Conservation (phyloP, 2,113 vertebrate genomes). For the Lethenteron camtschaticum region DNA sequence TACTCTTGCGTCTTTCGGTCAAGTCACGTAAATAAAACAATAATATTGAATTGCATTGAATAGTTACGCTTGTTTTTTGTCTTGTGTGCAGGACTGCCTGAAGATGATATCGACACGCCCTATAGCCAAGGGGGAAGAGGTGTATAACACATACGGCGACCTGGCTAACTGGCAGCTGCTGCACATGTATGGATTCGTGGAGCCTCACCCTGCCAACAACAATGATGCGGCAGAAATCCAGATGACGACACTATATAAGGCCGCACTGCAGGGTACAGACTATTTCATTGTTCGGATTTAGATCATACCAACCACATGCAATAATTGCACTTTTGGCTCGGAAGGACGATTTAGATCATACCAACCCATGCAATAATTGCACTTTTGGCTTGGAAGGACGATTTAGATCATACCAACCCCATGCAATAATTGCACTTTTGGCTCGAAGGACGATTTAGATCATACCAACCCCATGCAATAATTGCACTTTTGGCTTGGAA, state of each 20-base stretch:
- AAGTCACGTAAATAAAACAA: too few species aligned
- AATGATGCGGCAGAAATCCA: slow-evolving; percentile 58
- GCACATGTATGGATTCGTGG: slow-evolving; percentile 78
- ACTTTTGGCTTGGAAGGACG: not conserved
- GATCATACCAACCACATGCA: not conserved
- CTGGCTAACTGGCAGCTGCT: slow-evolving; percentile 90
- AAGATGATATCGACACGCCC: slow-evolving; percentile 47
- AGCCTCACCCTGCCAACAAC: slow-evolving; percentile 41
- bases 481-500: not conserved
- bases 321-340: not conserved
- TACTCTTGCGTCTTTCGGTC: too few species aligned
- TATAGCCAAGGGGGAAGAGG: slow-evolving; percentile 40
- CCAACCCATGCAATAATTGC: not conserved
- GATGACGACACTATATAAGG: slow-evolving; percentile 32
- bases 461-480: not conserved
- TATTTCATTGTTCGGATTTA: not conserved
- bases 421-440: not conserved
- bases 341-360: not conserved
- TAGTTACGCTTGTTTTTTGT: not conserved
- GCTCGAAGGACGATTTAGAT: not conserved
- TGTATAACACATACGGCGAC: slow-evolving; percentile 83
- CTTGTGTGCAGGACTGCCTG: slow-evolving; percentile 34
- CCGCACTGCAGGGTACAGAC: slow-evolving; percentile 32
- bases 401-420: not conserved
- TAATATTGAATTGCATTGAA: too few species aligned